Evolutionary conservation across 2,888 invertebrate species (phyloP), one percentile per base, ranked within the genome.

Genomic region (Paralinhomoeus sp.): DNA sequence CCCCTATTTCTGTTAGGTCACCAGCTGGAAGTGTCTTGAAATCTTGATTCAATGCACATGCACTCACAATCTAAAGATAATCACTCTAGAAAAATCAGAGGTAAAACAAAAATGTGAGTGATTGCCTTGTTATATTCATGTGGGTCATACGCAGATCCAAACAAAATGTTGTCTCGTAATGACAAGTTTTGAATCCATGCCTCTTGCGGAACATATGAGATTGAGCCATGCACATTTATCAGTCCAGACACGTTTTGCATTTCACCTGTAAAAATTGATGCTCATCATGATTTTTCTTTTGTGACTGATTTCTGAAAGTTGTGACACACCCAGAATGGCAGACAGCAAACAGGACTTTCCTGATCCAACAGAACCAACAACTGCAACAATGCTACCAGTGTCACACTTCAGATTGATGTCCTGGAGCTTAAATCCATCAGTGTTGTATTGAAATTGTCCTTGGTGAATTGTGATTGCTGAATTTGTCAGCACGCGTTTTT

Each of bases 181-280:
- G 87, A 84, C 2, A 81, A 80, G 67, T 93, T 93, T 66, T 91
- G 91, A 45, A 93, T 91, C 93, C 93, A 93, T 1, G 91, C 85
- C 66, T 85, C 84, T 59, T 89, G 87, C 0, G 87, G 75, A 1
- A 85, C 84, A 64, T 84, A 87, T 0, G 85, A 85, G 20, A 73
- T 62, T 2, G 66, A 60, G n/a, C 75, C 74, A 21, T 49, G 47
- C 21, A 56, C 46, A 34, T 50, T 48, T 21, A 57, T 51, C 15
- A 43, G 44, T n/a, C 60, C 60, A 22, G 48, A 40, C 18, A 43
- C 21, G 24, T 54, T 54, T 42, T 53, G 48, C 57, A 57, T 84
- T 71, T 89, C n/a, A n/a, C n/a, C n/a, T n/a, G n/a, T n/a, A n/a
- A n/a, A n/a, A n/a, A n/a, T n/a, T n/a, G n/a, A n/a, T n/a, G n/a